Conservation (phyloP, 2,888 invertebrate genomes). For the Polylopha cassiicola region DNA sequence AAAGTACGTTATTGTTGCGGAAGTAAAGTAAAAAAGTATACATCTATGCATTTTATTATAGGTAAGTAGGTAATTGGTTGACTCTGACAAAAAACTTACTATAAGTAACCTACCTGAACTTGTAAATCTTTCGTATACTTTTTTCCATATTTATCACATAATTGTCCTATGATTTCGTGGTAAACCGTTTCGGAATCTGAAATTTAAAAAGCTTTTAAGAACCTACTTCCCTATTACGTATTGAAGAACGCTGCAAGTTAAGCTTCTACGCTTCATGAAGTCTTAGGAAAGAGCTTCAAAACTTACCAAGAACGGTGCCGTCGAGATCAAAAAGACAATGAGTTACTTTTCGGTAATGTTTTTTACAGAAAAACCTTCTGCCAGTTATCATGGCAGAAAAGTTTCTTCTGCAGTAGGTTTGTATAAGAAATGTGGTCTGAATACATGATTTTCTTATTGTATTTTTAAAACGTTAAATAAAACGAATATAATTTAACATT, state of each 20-base stretch:
- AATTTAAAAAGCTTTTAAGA: conserved; percentile 22
- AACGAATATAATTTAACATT: too few species aligned
- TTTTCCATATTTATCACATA: conserved; percentile 47
- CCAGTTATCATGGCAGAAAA: background rate
- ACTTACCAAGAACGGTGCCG: conserved; percentile 53
- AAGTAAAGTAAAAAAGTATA: too few species aligned
- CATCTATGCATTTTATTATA: too few species aligned
- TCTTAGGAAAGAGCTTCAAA: background rate
- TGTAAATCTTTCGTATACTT: conserved; percentile 41
- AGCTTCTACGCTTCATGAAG: too few species aligned
- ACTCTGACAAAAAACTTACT: background rate
- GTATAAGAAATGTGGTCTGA: too few species aligned
- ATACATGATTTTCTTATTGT: too few species aligned
- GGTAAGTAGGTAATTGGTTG: too few species aligned
- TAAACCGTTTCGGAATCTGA: conserved; percentile 56
- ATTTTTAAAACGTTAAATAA: too few species aligned
- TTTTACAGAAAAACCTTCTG: conserved; percentile 1
- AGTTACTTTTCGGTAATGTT: conserved; percentile 38
- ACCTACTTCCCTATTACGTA: too few species aligned
- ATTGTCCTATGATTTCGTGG: conserved; percentile 40
- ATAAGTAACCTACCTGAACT: conserved; percentile 31
- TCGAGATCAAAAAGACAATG: conserved; percentile 61
- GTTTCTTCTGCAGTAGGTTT: too few species aligned
- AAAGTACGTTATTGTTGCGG: too few species aligned
- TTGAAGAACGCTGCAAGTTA: too few species aligned